Conservation (phyloP, 2,113 vertebrate species). For the Dasypus novemcinctus region DNA sequence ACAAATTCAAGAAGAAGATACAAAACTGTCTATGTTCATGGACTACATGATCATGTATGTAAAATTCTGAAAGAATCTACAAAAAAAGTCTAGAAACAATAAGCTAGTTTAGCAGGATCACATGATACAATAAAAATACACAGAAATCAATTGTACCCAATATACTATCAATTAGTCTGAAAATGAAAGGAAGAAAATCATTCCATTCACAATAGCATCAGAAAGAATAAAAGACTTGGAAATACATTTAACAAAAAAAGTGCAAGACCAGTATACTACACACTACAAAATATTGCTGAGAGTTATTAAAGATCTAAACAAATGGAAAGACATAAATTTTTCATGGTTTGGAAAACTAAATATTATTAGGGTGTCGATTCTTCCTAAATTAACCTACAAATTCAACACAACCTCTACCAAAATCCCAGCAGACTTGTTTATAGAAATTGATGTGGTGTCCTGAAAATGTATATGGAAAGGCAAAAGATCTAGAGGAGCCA, state of each 20-base stretch:
- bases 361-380: background rate
- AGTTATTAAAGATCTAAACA: background rate
- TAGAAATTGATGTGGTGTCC: background rate
- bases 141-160: background rate
- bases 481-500: too few relatives aligned
- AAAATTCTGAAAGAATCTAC: background rate
- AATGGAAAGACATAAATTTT: background rate
- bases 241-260: too few relatives aligned
- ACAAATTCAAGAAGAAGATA: background rate
- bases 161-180: background rate
- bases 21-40: background rate
- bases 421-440: background rate
- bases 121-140: background rate
- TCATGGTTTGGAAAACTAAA: background rate
- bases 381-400: too few relatives aligned
- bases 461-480: too few relatives aligned
- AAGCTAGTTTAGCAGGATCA: background rate
- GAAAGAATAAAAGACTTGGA: background rate
- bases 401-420: too few relatives aligned
- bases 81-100: background rate
- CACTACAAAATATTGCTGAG: background rate
- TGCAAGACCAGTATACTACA: background rate
- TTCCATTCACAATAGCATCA: background rate
- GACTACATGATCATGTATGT: background rate
- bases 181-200: background rate